phyloP scores from a whole-genome alignment of 2,797 vertebrate species.

The Vireo griseus region DNA sequence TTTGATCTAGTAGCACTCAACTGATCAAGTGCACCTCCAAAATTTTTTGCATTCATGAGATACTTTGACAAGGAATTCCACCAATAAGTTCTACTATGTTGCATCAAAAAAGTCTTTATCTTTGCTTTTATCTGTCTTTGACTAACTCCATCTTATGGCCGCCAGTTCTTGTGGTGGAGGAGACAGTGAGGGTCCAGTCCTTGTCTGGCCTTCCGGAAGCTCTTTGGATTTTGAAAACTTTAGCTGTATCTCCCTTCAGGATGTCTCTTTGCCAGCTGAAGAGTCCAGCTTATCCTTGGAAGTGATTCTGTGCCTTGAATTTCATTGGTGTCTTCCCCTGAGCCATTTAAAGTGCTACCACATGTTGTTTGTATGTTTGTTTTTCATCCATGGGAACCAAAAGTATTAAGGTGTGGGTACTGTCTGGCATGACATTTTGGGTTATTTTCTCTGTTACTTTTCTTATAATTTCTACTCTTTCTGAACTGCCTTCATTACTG shows the following conservation, averaged over 20 bases:
- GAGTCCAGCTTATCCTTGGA: background rate
- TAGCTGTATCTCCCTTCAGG: background rate
- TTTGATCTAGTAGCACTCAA: background rate
- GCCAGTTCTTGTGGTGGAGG: background rate
- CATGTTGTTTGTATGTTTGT: background rate
- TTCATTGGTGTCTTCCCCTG: background rate
- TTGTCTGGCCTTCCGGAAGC: accelerated
- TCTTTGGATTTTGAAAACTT: background rate
- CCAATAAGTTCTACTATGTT: background rate
- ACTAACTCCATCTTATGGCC: background rate
- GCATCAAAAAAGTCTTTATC: background rate
- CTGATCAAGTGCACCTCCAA: background rate
- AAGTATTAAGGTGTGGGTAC: background rate
- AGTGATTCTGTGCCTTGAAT: background rate
- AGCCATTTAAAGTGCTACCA: background rate
- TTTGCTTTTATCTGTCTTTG: background rate
- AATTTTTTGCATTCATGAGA: background rate
- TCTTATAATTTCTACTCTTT: background rate
- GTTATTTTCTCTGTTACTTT: background rate
- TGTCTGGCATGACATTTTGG: background rate
- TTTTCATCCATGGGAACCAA: background rate
- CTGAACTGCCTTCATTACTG: background rate
- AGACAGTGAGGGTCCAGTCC: background rate
- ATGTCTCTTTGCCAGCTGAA: background rate
- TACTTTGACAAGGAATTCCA: background rate